These are phyloP conservation scores for Urocitellus parryii DNA, from an alignment of 2,113 vertebrate species.

Conservation along the genomic window DNA sequence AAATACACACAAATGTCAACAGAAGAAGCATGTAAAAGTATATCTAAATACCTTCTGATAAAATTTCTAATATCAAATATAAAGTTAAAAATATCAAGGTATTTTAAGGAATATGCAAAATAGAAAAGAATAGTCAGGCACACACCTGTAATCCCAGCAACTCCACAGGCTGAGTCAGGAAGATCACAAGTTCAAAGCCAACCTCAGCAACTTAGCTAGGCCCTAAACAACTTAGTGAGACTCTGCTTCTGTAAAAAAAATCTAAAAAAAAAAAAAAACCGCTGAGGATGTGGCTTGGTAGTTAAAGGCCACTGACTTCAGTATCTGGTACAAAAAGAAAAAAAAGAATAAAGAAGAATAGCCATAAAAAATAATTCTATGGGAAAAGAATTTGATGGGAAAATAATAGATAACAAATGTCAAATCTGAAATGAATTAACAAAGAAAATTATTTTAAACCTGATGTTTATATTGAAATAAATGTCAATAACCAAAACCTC, in stretches of 20 bases:
- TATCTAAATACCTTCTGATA: not conserved
- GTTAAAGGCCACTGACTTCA: no score
- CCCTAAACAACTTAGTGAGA: no score
- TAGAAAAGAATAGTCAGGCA: not conserved
- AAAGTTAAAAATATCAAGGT: not conserved
- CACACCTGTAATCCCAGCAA: no score
- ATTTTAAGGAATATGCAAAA: not conserved
- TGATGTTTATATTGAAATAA: not conserved
- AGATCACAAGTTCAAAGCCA: no score
- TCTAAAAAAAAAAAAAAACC: no score
- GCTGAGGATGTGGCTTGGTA: no score
- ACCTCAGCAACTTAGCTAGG: no score
- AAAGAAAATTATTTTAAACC: not conserved
- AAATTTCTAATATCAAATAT: not conserved
- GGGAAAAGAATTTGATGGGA: no score
- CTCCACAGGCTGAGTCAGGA: no score
- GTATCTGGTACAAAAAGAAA: no score
- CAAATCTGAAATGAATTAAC: not conserved
- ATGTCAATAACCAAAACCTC: not conserved
- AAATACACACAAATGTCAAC: not conserved
- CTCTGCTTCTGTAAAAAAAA: no score
- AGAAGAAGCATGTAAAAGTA: not conserved
- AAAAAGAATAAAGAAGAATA: not conserved
- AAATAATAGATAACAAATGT: not conserved
- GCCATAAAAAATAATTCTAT: not conserved